Evolutionary conservation across 1,140 invertebrate genomes (phyloP).

Genomic region (Sycophaga agraensis): DNA sequence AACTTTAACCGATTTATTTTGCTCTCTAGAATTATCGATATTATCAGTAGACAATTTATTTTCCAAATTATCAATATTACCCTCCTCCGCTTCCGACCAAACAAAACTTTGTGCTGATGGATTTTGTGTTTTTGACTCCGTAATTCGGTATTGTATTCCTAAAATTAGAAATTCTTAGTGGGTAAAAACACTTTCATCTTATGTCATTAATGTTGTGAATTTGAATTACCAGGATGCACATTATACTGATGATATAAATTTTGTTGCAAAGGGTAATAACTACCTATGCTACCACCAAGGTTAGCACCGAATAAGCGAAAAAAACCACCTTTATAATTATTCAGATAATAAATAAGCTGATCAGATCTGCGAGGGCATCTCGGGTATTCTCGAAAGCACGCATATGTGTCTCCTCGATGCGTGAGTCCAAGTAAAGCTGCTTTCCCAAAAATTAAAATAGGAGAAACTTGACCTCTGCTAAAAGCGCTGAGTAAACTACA

Average conservation of each 20-base stretch:
- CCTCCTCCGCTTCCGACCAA: too few species aligned
- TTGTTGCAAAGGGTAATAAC: conserved; percentile 7
- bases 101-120: too few species aligned
- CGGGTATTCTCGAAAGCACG: conserved; percentile 68
- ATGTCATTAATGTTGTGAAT: too few species aligned
- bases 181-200: too few species aligned
- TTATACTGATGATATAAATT: conserved; percentile 1
- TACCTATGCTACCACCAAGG: background rate
- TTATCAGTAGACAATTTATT: too few species aligned
- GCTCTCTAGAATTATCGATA: too few species aligned
- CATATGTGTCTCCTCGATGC: conserved; percentile 62
- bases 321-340: conserved; percentile 84
- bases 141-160: background rate
- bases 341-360: conserved; percentile 74
- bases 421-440: conserved; percentile 72
- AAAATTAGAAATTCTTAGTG: background rate
- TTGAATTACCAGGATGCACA: conserved; percentile 3
- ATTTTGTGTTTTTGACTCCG: too few species aligned
- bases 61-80: too few species aligned
- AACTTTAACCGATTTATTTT: conserved; percentile 20
- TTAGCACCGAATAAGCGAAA: conserved; percentile 72
- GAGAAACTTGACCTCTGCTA: conserved; percentile 57
- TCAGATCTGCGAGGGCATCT: conserved; percentile 73
- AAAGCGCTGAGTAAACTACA: conserved; percentile 58
- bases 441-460: conserved; percentile 69